These are phyloP conservation scores for Sebastes glaucus DNA, from an alignment of 2,797 vertebrate species.

Conservation along the genomic window DNA sequence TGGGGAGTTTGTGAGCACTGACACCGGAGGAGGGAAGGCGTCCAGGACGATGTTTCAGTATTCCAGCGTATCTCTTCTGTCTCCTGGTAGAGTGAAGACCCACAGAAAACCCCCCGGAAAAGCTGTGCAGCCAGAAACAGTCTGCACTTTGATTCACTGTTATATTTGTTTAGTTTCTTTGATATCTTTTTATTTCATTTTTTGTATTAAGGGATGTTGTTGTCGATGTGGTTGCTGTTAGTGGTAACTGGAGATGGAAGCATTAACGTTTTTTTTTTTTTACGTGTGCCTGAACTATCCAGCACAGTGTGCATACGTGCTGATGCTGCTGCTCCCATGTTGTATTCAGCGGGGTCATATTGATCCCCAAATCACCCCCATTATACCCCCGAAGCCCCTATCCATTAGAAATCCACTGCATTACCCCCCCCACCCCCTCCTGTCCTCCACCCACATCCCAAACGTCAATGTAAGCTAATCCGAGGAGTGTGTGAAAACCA, in stretches of 20 bases:
- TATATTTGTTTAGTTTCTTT: constrained; percentile 71
- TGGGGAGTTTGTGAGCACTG: constrained; percentile 51
- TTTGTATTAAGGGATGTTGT: constrained; percentile 67
- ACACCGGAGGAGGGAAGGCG: constrained; percentile 38
- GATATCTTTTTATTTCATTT: constrained; percentile 68
- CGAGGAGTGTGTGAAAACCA: constrained; percentile 71
- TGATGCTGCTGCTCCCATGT: constrained; percentile 86
- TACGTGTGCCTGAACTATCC: constrained; percentile 79
- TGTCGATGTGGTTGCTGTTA: constrained; percentile 57
- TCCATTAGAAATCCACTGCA: constrained; percentile 74
- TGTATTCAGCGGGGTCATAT: constrained; percentile 76
- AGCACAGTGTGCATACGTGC: constrained; percentile 83
- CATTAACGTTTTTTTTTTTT: constrained; percentile 51
- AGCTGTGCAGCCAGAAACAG: constrained; percentile 65
- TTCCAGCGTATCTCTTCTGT: constrained; percentile 62
- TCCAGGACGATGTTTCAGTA: constrained; percentile 73
- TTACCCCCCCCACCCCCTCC: constrained; percentile 51
- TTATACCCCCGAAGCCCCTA: constrained; percentile 49
- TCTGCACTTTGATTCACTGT: constrained; percentile 76
- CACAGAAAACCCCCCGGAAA: constrained; percentile 40
- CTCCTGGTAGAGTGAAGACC: constrained; percentile 45
- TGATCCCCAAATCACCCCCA: constrained; percentile 74
- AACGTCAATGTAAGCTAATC: constrained; percentile 90
- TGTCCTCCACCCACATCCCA: constrained; percentile 59
- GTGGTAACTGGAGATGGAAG: constrained; percentile 71